Evolutionary conservation across 1,140 invertebrate genomes (phyloP), one percentile per base, ranked within the genome.

Genomic region (Trigoniulus corallinus): DNA sequence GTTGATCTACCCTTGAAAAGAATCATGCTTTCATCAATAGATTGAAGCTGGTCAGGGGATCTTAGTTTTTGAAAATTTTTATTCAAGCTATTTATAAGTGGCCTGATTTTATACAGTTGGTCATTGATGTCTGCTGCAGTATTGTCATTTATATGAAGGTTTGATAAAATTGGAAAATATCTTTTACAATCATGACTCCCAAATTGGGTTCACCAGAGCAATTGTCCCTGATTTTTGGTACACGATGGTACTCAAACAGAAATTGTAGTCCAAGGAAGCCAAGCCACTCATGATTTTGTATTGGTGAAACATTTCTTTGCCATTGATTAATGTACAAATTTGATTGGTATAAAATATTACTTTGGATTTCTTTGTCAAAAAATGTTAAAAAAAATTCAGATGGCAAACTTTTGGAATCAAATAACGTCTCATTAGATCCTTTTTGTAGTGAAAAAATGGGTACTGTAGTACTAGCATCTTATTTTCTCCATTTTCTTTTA

Each of bases 11-110:
- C 61, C 54, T 64, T 63, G 57, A 61, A 62, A 39, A 7, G 18
- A 10, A 64, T 50, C 58, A 63, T 61, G 39, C 47, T 57, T 57
- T 64, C 59, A 57, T 64, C 62, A 24, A 61, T 48, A 24, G 3
- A 10, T 29, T 47, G 46, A 4, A 23, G 18, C 37, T 47, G 46
- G 4, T 7, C 12, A n/a, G 22, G 46, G 4, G 12, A 13, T 26
- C 46, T 4, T 20, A 47, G 15, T 24, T 12, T 44, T 44, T 44
- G 43, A 20, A 44, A 44, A 44, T 7, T 44, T 44, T 44, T 23
- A 44, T 44, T 44, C 43, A 44, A 23, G n/a, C 22, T 44, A 20
- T 44, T 20, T 10, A 44, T 44, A 7, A 44, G 10, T 7, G 43
- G 43, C 22, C 43, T n/a, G n/a, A 44, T 12, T 44, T 44, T 44